Conservation (phyloP, 2,113 vertebrate genomes). For the Atractosteus spatula region DNA sequence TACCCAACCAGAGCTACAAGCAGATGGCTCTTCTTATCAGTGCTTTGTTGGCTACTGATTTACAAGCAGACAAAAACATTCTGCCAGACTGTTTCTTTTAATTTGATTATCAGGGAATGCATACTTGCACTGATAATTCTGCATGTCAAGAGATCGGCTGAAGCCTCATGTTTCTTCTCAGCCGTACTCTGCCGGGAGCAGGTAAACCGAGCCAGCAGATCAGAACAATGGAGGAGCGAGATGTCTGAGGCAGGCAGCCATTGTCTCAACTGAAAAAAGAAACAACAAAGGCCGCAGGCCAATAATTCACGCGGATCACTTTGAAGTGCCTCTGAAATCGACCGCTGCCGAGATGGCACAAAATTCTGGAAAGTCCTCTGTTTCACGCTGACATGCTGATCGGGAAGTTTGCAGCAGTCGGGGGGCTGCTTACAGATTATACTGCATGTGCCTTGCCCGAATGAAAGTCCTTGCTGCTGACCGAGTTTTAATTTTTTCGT, state of each 20-base stretch:
- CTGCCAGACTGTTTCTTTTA: no score
- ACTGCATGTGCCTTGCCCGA: background rate
- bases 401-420: background rate
- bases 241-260: no score
- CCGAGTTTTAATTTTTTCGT: background rate
- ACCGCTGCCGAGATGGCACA: background rate
- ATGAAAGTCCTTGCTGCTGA: background rate
- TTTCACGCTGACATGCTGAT: background rate
- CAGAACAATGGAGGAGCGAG: no score
- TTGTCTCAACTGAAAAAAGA: no score
- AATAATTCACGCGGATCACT: no score
- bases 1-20: background rate
- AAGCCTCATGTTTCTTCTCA: no score
- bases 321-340: background rate
- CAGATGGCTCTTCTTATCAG: conserved; percentile 9
- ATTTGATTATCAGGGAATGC: no score
- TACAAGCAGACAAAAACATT: background rate
- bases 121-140: no score
- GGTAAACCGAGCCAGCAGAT: no score
- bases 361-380: background rate
- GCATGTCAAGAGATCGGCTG: no score
- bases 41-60: conserved; percentile 9
- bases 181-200: no score
- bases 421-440: background rate
- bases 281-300: no score